Conservation (phyloP, 1,140 invertebrate genomes). For the Phenacoccus solenopsis region DNA sequence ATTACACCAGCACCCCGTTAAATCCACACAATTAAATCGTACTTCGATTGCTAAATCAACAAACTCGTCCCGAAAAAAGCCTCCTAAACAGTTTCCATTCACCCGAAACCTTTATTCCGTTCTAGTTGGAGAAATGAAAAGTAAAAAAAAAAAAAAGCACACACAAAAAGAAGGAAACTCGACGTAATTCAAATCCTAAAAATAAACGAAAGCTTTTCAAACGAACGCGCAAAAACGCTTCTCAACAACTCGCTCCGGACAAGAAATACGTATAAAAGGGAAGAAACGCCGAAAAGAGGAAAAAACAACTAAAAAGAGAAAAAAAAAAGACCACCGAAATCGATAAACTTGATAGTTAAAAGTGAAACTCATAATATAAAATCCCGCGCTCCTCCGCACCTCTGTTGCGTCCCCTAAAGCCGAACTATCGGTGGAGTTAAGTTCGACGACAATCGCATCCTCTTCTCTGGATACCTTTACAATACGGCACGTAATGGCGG, state of each 20-base stretch:
- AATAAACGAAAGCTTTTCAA: not conserved
- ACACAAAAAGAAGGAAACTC: no score
- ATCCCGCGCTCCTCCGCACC: not conserved
- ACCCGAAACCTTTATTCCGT: not conserved
- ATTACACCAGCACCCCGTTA: no score
- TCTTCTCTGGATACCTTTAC: no score
- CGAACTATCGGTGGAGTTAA: no score
- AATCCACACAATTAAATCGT: not conserved
- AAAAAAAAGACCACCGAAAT: not conserved
- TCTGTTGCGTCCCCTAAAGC: no score
- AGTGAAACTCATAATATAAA: not conserved
- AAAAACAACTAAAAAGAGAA: not conserved
- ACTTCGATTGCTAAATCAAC: not conserved
- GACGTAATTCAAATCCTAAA: constrained; percentile 2
- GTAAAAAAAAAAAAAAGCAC: no score
- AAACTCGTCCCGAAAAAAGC: not conserved
- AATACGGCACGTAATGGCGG: no score
- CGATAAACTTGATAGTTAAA: constrained; percentile 3
- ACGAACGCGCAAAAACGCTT: not conserved
- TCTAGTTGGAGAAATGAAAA: not conserved
- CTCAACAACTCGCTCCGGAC: not conserved
- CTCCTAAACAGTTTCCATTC: not conserved
- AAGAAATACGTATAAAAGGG: not conserved
- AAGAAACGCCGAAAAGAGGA: not conserved
- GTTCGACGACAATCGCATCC: no score